phyloP scores from a whole-genome alignment of 2,797 vertebrate species.

The Ceryle rudis region DNA sequence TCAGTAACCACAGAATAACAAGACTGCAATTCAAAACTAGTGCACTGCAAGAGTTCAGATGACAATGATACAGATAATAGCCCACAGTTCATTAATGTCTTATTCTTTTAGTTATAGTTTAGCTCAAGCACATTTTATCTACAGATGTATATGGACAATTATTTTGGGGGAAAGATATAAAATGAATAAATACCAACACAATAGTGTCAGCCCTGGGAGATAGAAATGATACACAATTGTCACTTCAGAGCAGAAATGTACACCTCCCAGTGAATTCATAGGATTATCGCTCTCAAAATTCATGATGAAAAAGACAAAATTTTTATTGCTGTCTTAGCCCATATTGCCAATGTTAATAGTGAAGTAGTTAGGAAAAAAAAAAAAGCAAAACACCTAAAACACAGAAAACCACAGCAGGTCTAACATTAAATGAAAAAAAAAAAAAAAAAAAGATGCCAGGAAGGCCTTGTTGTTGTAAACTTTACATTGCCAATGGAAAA shows the following conservation, averaged over 20 bases:
- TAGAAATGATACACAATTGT: not conserved
- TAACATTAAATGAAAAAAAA: not conserved
- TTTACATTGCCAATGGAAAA: not conserved
- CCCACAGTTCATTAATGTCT: not conserved
- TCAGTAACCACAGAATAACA: not conserved
- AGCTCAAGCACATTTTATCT: not conserved
- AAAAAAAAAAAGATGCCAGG: not conserved
- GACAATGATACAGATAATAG: not conserved
- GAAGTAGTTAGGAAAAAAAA: not conserved
- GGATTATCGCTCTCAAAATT: not conserved
- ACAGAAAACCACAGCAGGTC: not conserved
- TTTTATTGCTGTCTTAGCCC: not conserved
- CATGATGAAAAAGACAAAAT: not conserved
- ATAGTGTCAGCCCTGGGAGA: not conserved
- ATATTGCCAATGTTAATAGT: not conserved
- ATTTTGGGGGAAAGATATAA: not conserved
- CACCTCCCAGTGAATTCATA: not conserved
- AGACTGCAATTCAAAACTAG: not conserved
- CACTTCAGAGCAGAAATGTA: not conserved
- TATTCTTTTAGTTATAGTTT: not conserved
- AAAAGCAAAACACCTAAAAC: not conserved
- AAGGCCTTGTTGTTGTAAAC: not conserved
- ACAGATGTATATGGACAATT: not conserved
- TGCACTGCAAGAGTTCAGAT: not conserved
- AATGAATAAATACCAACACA: not conserved